These are phyloP conservation scores for Cydia amplana DNA, from an alignment of 1,140 invertebrate species.

Conservation along the genomic window DNA sequence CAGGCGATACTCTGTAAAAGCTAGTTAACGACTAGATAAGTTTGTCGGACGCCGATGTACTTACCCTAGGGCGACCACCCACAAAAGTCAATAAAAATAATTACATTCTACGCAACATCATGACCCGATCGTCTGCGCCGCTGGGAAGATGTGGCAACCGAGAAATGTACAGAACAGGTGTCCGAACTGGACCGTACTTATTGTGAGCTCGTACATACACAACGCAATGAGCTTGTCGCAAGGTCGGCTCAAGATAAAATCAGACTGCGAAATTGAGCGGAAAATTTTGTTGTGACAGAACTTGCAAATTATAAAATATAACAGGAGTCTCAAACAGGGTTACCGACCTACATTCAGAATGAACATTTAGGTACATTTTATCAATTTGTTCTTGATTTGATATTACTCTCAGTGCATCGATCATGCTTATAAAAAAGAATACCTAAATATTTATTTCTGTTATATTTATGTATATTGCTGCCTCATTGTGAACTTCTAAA, in stretches of 20 bases:
- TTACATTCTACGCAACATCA: slow-evolving; percentile 1
- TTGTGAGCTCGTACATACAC: background rate
- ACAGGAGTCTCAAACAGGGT: background rate
- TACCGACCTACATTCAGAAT: background rate
- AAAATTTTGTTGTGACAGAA: slow-evolving; percentile 5
- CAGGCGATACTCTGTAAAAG: background rate
- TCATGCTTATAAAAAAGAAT: too few relatives aligned
- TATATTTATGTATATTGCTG: too few relatives aligned
- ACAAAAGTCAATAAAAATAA: slow-evolving; percentile 14
- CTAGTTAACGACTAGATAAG: background rate
- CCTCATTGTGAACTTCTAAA: too few relatives aligned
- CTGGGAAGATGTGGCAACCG: slow-evolving; percentile 17
- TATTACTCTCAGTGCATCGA: too few relatives aligned
- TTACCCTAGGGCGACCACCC: slow-evolving; percentile 3
- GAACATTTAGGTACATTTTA: too few relatives aligned
- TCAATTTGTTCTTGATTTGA: too few relatives aligned
- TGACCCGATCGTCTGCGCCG: background rate
- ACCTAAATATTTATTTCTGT: too few relatives aligned
- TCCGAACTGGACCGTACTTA: slow-evolving; percentile 15
- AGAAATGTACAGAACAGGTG: slow-evolving; percentile 14
- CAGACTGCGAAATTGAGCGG: background rate
- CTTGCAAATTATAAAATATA: slow-evolving; percentile 3
- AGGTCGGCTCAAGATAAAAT: background rate
- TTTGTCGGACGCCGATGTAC: background rate
- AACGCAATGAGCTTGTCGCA: slow-evolving; percentile 15